phyloP scores from a whole-genome alignment of 23 tunicate genomes.

The Styela clava region DNA sequence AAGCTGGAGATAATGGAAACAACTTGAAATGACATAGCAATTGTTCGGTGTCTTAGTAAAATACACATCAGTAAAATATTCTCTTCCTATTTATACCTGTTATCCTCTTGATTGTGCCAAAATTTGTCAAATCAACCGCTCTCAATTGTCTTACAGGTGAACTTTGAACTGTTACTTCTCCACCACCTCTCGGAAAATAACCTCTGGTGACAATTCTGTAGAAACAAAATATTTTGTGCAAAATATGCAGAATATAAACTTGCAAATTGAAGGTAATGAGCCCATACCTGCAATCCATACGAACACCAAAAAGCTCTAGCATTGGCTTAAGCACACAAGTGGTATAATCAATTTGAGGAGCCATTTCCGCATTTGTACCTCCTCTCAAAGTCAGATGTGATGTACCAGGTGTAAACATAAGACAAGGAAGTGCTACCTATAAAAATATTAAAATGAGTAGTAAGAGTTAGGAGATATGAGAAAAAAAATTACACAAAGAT shows the following conservation, averaged over 20 bases:
- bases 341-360: constrained; percentile 84
- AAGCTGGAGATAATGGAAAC: too few relatives aligned
- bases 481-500: background rate
- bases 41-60: too few relatives aligned
- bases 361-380: constrained; percentile 88
- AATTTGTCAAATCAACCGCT: constrained; percentile 64
- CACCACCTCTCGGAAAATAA: constrained; percentile 86
- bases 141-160: constrained; percentile 57
- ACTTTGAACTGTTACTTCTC: constrained; percentile 59
- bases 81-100: too few relatives aligned
- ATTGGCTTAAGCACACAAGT: constrained; percentile 63
- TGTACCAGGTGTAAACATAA: constrained; percentile 65
- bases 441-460: background rate
- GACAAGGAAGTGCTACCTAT: constrained; percentile 65
- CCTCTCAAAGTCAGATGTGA: constrained; percentile 73
- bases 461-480: background rate
- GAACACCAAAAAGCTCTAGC: constrained; percentile 65
- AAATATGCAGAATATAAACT: too few relatives aligned
- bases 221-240: too few relatives aligned
- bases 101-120: constrained; percentile 69
- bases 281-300: constrained; percentile 65
- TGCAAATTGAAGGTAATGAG: too few relatives aligned
- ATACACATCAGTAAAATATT: too few relatives aligned
- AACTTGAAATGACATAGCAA: too few relatives aligned
- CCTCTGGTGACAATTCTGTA: constrained; percentile 38